These are phyloP conservation scores for Kryptopterus vitreolus DNA, from an alignment of 2,797 vertebrate genomes.

Conservation along the genomic window DNA sequence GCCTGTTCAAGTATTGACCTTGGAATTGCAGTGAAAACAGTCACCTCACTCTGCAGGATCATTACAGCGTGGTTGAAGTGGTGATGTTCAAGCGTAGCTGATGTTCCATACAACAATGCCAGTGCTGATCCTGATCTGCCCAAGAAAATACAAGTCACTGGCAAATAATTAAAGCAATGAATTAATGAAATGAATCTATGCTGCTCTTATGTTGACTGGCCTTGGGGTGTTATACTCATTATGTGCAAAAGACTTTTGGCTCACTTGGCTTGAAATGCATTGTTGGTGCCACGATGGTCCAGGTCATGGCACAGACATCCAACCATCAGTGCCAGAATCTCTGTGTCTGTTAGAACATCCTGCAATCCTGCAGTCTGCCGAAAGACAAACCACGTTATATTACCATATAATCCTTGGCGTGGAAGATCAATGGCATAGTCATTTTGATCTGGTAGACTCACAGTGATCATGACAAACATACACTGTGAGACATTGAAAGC, in stretches of 20 bases:
- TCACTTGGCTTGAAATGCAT: slow-evolving; percentile 82
- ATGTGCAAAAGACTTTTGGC: slow-evolving; percentile 39
- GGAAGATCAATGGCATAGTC: not conserved
- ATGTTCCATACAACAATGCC: slow-evolving; percentile 78
- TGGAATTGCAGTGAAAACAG: not conserved
- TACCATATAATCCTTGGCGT: not conserved
- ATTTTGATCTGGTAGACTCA: slow-evolving; percentile 56
- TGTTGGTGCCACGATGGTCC: slow-evolving; percentile 81
- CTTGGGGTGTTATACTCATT: not conserved
- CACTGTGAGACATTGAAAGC: slow-evolving; percentile 82
- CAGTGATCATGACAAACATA: slow-evolving; percentile 80
- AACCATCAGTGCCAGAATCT: slow-evolving; percentile 79
- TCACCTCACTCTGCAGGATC: slow-evolving; percentile 83
- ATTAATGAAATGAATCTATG: not conserved
- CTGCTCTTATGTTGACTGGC: not conserved
- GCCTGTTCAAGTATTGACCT: no score
- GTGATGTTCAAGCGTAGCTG: slow-evolving; percentile 80
- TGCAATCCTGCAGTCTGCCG: slow-evolving; percentile 74
- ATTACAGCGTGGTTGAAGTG: slow-evolving; percentile 84
- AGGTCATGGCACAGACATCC: slow-evolving; percentile 80
- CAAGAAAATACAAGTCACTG: slow-evolving; percentile 36
- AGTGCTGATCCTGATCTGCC: slow-evolving; percentile 78
- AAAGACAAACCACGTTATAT: slow-evolving; percentile 21
- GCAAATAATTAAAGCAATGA: slow-evolving; percentile 14
- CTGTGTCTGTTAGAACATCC: slow-evolving; percentile 75